Conservation (phyloP, 2,113 vertebrate species). For the Phalacrocorax pelagicus region DNA sequence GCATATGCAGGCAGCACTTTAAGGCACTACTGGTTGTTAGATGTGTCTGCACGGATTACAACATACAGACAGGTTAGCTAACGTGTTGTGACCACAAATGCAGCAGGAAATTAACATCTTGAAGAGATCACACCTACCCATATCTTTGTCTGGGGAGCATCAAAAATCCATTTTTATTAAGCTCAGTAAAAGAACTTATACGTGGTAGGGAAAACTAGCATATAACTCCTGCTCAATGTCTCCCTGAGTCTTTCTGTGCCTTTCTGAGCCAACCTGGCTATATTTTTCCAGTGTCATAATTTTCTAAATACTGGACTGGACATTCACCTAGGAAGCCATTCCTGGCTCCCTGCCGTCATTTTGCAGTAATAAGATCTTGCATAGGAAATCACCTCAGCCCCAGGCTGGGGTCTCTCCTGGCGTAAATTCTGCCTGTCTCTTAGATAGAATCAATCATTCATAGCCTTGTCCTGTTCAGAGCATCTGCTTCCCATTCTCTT, state of each 20-base stretch:
- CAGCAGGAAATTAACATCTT: background rate
- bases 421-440: background rate
- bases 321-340: background rate
- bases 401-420: background rate
- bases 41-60: background rate
- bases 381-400: background rate
- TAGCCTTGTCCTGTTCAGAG: background rate
- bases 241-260: background rate
- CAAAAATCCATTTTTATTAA: background rate
- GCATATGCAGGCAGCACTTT: background rate
- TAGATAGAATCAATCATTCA: conserved; percentile 34
- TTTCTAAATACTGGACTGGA: background rate
- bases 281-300: background rate
- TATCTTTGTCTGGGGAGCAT: background rate
- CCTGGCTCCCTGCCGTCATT: conserved; percentile 1
- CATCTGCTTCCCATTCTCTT: conserved; percentile 52
- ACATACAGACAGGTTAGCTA: background rate
- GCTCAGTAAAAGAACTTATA: background rate
- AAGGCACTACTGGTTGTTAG: background rate
- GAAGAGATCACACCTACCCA: background rate
- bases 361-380: background rate
- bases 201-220: background rate
- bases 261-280: background rate
- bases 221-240: background rate
- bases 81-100: background rate